phyloP scores from a whole-genome alignment of 2,797 vertebrate genomes.

The Gobionotothen gibberifrons region DNA sequence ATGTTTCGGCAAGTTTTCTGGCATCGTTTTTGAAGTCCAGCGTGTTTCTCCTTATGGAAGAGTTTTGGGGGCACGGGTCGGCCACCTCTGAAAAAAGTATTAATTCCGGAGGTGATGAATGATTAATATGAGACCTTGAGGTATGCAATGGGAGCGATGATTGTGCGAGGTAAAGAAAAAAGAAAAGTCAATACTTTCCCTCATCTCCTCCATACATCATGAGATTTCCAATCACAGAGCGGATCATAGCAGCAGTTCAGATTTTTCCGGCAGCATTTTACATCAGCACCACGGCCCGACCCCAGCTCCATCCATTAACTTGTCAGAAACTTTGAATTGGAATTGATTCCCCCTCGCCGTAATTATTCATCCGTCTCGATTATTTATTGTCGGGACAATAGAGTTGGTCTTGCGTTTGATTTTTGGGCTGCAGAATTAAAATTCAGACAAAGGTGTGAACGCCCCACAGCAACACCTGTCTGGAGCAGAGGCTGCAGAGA shows the following conservation, averaged over 20 bases:
- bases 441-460: constrained; percentile 26
- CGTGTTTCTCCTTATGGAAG: no score
- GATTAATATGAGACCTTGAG: constrained; percentile 56
- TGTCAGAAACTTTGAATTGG: constrained; percentile 70
- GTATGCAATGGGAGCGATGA: constrained; percentile 47
- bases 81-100: constrained; percentile 29
- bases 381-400: constrained; percentile 55
- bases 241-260: constrained; percentile 32
- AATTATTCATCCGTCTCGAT: constrained; percentile 60
- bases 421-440: constrained; percentile 36
- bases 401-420: constrained; percentile 10
- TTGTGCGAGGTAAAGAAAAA: constrained; percentile 34
- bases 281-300: constrained; percentile 24
- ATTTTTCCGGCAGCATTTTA: constrained; percentile 34
- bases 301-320: constrained; percentile 59
- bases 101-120: constrained; percentile 41
- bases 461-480: background rate
- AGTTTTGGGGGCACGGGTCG: no score
- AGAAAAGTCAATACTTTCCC: constrained; percentile 58
- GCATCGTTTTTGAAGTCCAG: no score
- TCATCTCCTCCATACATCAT: constrained; percentile 62
- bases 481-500: no score
- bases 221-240: constrained; percentile 57
- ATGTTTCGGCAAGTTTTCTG: no score
- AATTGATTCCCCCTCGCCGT: constrained; percentile 57